phyloP scores from a whole-genome alignment of 2,113 vertebrate genomes.

The Lophochroa leadbeateri region DNA sequence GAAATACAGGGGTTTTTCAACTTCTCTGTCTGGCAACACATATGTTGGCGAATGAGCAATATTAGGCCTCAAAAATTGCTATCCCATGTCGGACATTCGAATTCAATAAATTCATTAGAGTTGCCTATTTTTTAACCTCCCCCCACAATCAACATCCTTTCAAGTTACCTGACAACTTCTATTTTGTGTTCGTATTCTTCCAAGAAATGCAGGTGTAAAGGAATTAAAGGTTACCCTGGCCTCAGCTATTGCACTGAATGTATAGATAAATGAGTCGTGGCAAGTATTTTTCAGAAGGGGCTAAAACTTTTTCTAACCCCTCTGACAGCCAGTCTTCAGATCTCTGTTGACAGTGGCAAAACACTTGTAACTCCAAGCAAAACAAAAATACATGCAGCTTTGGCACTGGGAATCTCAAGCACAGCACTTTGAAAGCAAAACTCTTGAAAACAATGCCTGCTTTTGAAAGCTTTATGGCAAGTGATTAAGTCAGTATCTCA shows the following conservation, averaged over 20 bases:
- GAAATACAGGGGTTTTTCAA: background rate
- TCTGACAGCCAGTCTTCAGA: background rate
- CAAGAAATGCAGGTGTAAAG: background rate
- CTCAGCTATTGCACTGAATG: background rate
- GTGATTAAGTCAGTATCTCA: background rate
- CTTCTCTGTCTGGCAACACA: background rate
- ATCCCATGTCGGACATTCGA: background rate
- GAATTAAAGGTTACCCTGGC: background rate
- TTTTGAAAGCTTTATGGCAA: background rate
- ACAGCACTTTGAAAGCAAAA: background rate
- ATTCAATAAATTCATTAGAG: background rate
- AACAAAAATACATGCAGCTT: background rate
- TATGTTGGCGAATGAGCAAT: background rate
- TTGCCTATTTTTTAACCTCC: background rate
- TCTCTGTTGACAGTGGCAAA: background rate
- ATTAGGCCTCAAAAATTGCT: background rate
- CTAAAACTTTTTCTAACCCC: background rate
- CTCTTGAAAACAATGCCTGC: background rate
- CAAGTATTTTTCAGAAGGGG: background rate
- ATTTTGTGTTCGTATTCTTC: background rate
- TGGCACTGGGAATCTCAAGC: background rate
- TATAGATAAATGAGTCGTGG: background rate
- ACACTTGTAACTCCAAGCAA: background rate
- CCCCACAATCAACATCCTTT: background rate
- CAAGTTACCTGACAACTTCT: background rate